A percentile compares a stretch with the other conserved stretches of the same genome.
Conservation (phyloP, 2,113 vertebrate species). For the Malurus elegans region DNA sequence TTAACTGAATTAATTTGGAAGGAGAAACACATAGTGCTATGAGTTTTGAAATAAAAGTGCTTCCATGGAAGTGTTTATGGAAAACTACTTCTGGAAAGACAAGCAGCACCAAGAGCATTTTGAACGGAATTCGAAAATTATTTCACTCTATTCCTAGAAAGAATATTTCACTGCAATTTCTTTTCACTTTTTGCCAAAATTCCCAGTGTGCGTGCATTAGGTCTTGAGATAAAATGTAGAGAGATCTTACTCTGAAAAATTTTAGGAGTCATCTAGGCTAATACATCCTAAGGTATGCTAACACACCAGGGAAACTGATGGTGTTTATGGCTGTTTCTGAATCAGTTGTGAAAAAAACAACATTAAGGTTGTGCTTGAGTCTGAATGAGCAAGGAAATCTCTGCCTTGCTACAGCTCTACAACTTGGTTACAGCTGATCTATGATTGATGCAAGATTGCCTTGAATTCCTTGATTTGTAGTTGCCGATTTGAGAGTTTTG, state of each 20-base stretch:
- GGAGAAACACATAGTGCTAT: neutral
- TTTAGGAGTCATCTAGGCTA: neutral
- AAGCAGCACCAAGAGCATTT: neutral
- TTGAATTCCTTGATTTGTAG: neutral
- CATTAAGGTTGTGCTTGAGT: neutral
- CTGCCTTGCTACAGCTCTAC: neutral
- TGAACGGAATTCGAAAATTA: neutral
- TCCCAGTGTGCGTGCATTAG: neutral
- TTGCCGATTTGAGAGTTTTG: neutral
- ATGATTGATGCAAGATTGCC: fast-evolving
- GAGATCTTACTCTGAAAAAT: neutral
- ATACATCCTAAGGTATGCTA: neutral
- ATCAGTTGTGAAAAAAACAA: neutral
- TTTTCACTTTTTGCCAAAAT: neutral
- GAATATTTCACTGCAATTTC: neutral
- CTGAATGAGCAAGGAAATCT: neutral
- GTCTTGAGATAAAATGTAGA: neutral
- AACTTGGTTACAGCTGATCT: neutral
- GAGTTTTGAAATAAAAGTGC: neutral
- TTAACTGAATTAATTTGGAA: neutral
- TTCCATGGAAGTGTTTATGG: neutral
- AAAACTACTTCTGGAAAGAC: neutral
- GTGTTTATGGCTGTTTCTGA: neutral
- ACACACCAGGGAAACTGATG: neutral
- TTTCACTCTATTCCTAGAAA: neutral